Conservation (phyloP, 2,113 vertebrate species). For the Boleophthalmus pectinirostris region DNA sequence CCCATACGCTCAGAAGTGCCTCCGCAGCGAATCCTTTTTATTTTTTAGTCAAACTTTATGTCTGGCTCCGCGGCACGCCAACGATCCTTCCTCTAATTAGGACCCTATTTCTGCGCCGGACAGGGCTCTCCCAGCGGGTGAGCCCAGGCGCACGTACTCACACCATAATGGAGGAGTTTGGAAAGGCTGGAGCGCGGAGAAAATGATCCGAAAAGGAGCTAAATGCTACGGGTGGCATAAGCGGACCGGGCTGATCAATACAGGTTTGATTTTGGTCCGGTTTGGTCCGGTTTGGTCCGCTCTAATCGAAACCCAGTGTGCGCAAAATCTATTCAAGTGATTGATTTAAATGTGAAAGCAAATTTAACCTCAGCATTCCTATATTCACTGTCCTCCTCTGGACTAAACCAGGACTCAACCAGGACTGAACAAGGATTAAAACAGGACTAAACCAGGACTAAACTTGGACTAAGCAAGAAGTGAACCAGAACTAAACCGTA, state of each 20-base stretch:
- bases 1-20: not conserved
- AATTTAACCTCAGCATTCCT: not conserved
- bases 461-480: too few species aligned
- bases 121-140: slow-evolving; percentile 2
- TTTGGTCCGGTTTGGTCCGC: not conserved
- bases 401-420: too few species aligned
- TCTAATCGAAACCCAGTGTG: too few species aligned
- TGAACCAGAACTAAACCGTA: too few species aligned
- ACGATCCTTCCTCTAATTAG: slow-evolving; percentile 2
- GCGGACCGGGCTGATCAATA: not conserved
- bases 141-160: not conserved
- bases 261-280: not conserved
- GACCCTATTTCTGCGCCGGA: not conserved
- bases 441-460: too few species aligned
- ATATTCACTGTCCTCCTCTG: not conserved
- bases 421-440: too few species aligned
- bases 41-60: slow-evolving; percentile 2
- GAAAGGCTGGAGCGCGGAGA: not conserved
- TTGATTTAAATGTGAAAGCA: not conserved
- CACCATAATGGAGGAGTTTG: not conserved
- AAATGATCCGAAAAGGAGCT: not conserved
- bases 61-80: not conserved
- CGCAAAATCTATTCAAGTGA: not conserved
- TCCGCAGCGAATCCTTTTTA: not conserved
- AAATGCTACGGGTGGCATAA: too few species aligned